phyloP scores from a whole-genome alignment of 2,888 invertebrate species.

The Volucella inanis region DNA sequence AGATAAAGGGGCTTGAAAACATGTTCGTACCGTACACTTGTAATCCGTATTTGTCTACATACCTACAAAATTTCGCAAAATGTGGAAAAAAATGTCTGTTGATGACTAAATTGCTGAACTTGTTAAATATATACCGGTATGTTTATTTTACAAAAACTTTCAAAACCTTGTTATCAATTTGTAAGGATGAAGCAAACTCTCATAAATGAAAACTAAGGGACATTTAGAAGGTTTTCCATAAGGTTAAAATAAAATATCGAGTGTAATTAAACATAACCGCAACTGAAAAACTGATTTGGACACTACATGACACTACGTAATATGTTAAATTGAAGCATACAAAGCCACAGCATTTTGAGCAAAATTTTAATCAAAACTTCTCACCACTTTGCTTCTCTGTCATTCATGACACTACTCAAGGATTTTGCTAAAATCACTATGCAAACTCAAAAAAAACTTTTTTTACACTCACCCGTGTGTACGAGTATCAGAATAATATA shows the following conservation, averaged over 20 bases:
- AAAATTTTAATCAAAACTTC: slow-evolving; percentile 50
- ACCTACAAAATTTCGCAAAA: no score
- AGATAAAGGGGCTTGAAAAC: no score
- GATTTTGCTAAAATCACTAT: slow-evolving; percentile 2
- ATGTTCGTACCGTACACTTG: no score
- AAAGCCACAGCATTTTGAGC: slow-evolving; percentile 43
- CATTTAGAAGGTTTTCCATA: neutral
- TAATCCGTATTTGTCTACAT: no score
- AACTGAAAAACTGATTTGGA: slow-evolving; percentile 11
- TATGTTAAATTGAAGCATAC: slow-evolving; percentile 27
- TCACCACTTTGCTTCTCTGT: neutral
- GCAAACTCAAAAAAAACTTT: slow-evolving; percentile 6
- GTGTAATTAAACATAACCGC: slow-evolving; percentile 7
- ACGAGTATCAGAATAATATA: no score
- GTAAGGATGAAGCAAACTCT: no score
- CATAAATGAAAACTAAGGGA: neutral
- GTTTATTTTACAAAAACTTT: no score
- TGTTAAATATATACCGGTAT: no score
- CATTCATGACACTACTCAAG: slow-evolving; percentile 20
- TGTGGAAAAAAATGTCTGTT: no score
- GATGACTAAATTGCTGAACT: no score
- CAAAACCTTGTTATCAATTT: no score
- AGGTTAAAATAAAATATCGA: neutral
- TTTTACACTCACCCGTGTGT: neutral
- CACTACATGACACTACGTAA: slow-evolving; percentile 16